Base-by-base conservation (phyloP, 1,140 invertebrate species). In the Cydia strobilella region DNA sequence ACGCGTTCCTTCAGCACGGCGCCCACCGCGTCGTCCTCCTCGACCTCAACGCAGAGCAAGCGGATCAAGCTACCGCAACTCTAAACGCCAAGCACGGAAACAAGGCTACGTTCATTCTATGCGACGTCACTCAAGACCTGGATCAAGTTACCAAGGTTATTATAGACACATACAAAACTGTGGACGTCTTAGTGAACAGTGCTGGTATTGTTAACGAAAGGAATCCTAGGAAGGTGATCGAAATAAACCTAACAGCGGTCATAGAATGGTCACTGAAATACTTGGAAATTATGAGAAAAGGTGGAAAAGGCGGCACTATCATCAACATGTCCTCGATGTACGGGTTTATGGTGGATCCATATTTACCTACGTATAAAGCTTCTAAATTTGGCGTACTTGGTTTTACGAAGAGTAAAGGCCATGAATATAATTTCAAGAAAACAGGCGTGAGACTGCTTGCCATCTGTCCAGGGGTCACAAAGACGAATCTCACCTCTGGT, bases 321-420 rank as follows among this genome's bases (percentile, higher is more conserved):
- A 91, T 95, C 6, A 95, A 95, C 76, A 90, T 95, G 71, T 91
- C 94, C 51, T 95, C 95, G n/a, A 92, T 94, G 71, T 81, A 92
- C 59, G 94, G 95, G 18, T 82, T 95, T 48, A 84, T 88, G 72
- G 92, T 93, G 20, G 92, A 94, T 63, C 94, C 93, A 51, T 92
- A 93, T 76, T 83, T 94, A 76, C 95, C 95, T 0, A 90, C 95
- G 13, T 96, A 96, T 80, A 88, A 88, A 2, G 94, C 94, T 2
- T 95, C 95, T 2, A 96, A 96, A 81, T 93, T 94, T 77, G 95
- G 90, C 18, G 87, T 94, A 2, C 82, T 93, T 7, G 90, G 91
- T 72, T 86, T 93, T 27, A 93, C 91, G 0, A 85, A 88, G 12
- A 88, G 87, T 25, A 85, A 90, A 72, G 92, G 94, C 84, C 85